These are phyloP conservation scores for Megaceryle torquata DNA, from an alignment of 2,113 vertebrate genomes.

Conservation along the genomic window DNA sequence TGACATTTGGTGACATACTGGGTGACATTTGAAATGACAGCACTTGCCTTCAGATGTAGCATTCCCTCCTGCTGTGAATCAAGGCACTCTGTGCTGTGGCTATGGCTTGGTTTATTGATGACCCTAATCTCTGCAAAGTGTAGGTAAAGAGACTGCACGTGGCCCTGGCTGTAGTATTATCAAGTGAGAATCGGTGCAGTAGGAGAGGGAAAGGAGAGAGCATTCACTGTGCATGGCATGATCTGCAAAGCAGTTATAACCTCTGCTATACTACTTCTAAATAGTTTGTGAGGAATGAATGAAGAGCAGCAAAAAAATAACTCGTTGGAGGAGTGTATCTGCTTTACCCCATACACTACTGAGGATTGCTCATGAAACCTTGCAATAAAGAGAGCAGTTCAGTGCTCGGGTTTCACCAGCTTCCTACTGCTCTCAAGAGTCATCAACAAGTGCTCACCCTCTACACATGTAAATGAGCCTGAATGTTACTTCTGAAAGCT, in stretches of 20 bases:
- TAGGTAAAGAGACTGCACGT: neutral
- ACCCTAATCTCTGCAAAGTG: neutral
- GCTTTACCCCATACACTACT: neutral
- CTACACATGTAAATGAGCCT: neutral
- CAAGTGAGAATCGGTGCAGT: neutral
- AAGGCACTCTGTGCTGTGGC: neutral
- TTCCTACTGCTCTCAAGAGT: neutral
- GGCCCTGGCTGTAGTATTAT: neutral
- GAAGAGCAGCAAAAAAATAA: neutral
- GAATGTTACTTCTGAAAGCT: neutral
- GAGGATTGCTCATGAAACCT: neutral
- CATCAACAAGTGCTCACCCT: neutral
- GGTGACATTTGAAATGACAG: constrained; percentile 61
- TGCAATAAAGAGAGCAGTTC: neutral
- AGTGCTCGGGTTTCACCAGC: neutral
- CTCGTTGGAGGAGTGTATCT: neutral
- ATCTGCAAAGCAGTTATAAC: neutral
- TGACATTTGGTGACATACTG: constrained; percentile 63
- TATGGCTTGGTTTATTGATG: constrained; percentile 36
- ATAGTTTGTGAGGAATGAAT: neutral
- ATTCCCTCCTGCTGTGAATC: constrained; percentile 32
- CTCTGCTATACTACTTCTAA: neutral
- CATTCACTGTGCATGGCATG: neutral
- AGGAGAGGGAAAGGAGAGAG: neutral
- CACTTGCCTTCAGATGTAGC: constrained; percentile 24